Percentiles rank a stretch among this genome's conserved stretches.
phyloP scores from a whole-genome alignment of 2,888 invertebrate genomes.

The Linhomoeus sp. region DNA sequence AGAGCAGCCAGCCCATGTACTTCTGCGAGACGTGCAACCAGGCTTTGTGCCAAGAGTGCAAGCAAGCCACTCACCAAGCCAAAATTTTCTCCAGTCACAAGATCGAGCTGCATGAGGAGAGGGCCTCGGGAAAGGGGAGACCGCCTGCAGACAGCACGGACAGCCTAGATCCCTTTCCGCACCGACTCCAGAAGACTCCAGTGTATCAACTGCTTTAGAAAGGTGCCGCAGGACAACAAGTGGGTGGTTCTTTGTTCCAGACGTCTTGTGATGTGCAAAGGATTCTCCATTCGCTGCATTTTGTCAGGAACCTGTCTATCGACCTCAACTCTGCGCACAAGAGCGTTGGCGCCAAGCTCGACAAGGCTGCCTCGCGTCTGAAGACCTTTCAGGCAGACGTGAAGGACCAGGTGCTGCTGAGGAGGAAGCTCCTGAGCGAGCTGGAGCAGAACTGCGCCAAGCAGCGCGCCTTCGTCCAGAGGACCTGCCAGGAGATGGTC shows the following conservation, averaged over 20 bases:
- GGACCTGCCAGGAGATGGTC: slow-evolving; percentile 45
- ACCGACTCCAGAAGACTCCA: slow-evolving; percentile 47
- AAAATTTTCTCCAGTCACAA: slow-evolving; percentile 56
- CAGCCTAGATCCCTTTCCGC: slow-evolving; percentile 56
- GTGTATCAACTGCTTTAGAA: slow-evolving; percentile 48
- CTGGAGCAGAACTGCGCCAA: slow-evolving; percentile 44
- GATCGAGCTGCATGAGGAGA: slow-evolving; percentile 36
- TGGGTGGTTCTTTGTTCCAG: too few species aligned
- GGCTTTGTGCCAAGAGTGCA: slow-evolving; percentile 47
- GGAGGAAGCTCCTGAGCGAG: slow-evolving; percentile 47
- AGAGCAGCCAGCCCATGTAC: slow-evolving; percentile 42
- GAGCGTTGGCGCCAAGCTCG: slow-evolving; percentile 47
- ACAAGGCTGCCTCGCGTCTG: slow-evolving; percentile 42
- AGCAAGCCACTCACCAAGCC: slow-evolving; percentile 51
- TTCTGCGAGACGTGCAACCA: slow-evolving; percentile 59
- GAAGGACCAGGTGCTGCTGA: slow-evolving; percentile 44
- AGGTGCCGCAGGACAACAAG: slow-evolving; percentile 12
- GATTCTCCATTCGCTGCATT: background rate
- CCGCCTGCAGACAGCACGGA: slow-evolving; percentile 44
- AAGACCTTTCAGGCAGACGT: slow-evolving; percentile 37
- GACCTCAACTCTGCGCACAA: slow-evolving; percentile 54
- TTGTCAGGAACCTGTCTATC: slow-evolving; percentile 44
- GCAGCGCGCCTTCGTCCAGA: slow-evolving; percentile 45
- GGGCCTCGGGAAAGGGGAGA: slow-evolving; percentile 13
- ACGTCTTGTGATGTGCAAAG: too few species aligned